Evolutionary conservation across 2,888 invertebrate species (phyloP).

Genomic region (Dryocosmus kuriphilus): DNA sequence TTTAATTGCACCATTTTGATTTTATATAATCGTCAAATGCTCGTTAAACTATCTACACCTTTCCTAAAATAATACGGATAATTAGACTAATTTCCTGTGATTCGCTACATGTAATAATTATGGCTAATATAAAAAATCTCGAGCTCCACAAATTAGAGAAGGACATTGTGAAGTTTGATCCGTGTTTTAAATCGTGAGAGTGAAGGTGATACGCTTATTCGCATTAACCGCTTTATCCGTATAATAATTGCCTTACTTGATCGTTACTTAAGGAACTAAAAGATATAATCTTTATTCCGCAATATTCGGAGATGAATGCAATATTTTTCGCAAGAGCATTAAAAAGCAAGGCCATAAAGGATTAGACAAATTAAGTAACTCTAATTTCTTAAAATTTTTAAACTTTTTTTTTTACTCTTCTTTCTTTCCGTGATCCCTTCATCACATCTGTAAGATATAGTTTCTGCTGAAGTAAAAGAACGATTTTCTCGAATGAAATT

Average conservation of each 20-base stretch:
- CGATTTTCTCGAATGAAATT: not conserved
- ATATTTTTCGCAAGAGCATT: not conserved
- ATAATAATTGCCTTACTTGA: not conserved
- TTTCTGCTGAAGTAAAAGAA: no score
- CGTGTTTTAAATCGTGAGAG: constrained; percentile 13
- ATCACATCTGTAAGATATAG: no score
- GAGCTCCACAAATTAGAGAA: not conserved
- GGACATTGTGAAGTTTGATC: not conserved
- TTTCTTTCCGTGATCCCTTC: no score
- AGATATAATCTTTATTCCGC: not conserved
- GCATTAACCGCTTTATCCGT: not conserved
- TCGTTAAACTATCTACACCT: not conserved
- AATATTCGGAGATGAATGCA: not conserved
- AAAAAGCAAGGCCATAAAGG: not conserved
- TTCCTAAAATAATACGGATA: not conserved
- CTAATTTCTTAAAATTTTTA: no score
- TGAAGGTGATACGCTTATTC: constrained; percentile 9
- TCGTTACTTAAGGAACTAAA: not conserved
- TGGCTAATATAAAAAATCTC: not conserved
- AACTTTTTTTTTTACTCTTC: no score
- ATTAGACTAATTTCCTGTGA: not conserved
- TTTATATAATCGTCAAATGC: not conserved
- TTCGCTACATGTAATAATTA: not conserved
- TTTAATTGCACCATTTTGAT: not conserved
- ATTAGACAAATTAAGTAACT: no score